Base-by-base conservation (phyloP, 1,140 invertebrate genomes). In the Tetragonula clypearis region DNA sequence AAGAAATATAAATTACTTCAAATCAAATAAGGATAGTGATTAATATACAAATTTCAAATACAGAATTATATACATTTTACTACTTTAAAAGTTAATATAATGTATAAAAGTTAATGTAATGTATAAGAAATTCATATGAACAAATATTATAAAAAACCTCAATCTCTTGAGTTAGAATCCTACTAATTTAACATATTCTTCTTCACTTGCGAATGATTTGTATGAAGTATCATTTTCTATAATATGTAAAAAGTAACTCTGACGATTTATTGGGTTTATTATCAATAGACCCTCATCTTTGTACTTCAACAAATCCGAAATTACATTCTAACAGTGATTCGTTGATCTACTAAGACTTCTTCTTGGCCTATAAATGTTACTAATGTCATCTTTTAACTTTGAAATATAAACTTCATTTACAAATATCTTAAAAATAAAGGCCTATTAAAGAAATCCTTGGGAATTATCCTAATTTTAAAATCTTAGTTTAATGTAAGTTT, bases 381-480 rank as follows among this genome's bases (percentile, higher is more conserved):
- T 82, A 77, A 77, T 66, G 71, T 78, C 62, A 21, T 30, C 4
- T 78, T 60, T n/a, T 17, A 60, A 53, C 19, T 69, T 49, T 15
- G 8, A 41, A 78, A 78, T 69, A 69, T 69, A 68, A 78, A 75
- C 15, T 78, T 78, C 15, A 30, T 3, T 30, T 66, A 77, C 60
- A 69, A 83, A 58, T 60, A 53, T 14, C 17, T 66, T n/a, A 58
- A 79, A 79, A 84, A 49, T 49, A 69, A 71, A 78, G 41, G 35
- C 21, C 30, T 53, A n/a, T 56, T 53, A 69, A 83, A 69, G 55
- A 84, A 78, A 60, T 71, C 17, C 21, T 78, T 82, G n/a, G 78
- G 41, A 79, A n/a, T 65, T 82, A 66, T 62, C 21, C 49, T 82
- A 76, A 23, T 76, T 82, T 56, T 21, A 55, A 35, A 71, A 79